These are phyloP conservation scores for Sinocyclocheilus anshuiensis DNA, from an alignment of 2,113 vertebrate species.

Conservation along the genomic window DNA sequence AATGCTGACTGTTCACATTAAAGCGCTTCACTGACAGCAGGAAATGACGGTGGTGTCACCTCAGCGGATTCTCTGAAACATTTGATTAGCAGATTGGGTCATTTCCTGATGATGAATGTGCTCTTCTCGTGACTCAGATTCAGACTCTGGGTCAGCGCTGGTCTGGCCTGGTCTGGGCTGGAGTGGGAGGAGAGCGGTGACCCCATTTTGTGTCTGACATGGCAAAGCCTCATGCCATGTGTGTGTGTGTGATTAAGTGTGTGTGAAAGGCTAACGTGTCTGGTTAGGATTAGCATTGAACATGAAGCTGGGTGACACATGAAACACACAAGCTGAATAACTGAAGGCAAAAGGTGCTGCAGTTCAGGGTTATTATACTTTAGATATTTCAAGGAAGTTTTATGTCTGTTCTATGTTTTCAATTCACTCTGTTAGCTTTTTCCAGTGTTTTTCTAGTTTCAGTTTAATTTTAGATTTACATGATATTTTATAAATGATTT, in stretches of 20 bases:
- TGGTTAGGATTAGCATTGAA: not conserved
- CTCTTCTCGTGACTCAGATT: not conserved
- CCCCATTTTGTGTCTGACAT: not conserved
- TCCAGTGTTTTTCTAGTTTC: not conserved
- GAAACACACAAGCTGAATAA: not conserved
- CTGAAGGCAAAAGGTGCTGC: not conserved
- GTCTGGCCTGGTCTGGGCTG: not conserved
- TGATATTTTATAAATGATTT: not conserved
- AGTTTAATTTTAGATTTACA: not conserved
- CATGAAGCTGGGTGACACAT: not conserved
- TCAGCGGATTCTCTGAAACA: not conserved
- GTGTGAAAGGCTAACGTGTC: not conserved
- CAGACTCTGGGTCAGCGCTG: not conserved
- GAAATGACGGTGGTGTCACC: not conserved
- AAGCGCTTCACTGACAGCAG: not conserved
- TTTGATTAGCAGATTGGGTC: not conserved
- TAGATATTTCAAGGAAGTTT: not conserved
- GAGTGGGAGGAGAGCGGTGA: not conserved
- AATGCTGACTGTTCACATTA: not conserved
- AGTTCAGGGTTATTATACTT: not conserved
- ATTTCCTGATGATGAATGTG: not conserved
- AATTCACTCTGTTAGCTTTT: not conserved
- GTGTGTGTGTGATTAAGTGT: not conserved
- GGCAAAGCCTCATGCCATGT: not conserved
- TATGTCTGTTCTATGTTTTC: not conserved